Percentiles rank a stretch among this genome's conserved stretches.
phyloP scores from a whole-genome alignment of 1,140 invertebrate species.

The Helicoverpa zea region DNA sequence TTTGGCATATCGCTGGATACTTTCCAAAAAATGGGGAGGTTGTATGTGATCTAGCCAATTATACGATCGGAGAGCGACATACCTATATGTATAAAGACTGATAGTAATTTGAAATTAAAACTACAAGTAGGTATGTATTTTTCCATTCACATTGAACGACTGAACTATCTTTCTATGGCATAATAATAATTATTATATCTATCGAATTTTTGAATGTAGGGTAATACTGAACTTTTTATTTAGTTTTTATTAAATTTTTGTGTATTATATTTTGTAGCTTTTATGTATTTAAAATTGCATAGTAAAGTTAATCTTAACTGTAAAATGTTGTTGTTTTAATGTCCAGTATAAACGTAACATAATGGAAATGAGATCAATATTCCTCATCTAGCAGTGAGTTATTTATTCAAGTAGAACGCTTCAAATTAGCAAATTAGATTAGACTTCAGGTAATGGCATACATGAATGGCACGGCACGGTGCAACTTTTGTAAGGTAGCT shows the following conservation, averaged over 20 bases:
- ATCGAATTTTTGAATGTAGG: conserved; percentile 40
- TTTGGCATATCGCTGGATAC: too few species aligned
- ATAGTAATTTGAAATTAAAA: not conserved
- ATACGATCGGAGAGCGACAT: not conserved
- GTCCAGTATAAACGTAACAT: conserved; percentile 75
- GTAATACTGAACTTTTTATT: conserved; percentile 39
- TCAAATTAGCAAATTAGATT: too few species aligned
- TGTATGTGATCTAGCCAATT: too few species aligned
- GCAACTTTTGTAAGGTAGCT: too few species aligned
- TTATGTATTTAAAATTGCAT: conserved; percentile 67
- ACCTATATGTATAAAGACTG: not conserved
- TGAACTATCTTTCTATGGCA: conserved; percentile 45
- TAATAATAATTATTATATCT: conserved; percentile 36
- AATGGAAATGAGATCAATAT: not conserved
- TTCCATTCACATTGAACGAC: conserved; percentile 6
- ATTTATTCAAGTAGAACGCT: too few species aligned
- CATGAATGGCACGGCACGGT: too few species aligned
- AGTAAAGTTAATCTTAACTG: conserved; percentile 66
- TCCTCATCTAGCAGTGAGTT: too few species aligned
- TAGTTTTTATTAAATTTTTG: conserved; percentile 65
- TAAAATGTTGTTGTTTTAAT: conserved; percentile 40
- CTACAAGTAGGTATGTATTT: not conserved
- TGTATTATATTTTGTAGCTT: conserved; percentile 64
- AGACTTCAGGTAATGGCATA: too few species aligned
- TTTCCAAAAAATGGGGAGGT: too few species aligned